These are phyloP conservation scores for Asteroscopus sphinx DNA, from an alignment of 2,888 invertebrate genomes.

Conservation along the genomic window DNA sequence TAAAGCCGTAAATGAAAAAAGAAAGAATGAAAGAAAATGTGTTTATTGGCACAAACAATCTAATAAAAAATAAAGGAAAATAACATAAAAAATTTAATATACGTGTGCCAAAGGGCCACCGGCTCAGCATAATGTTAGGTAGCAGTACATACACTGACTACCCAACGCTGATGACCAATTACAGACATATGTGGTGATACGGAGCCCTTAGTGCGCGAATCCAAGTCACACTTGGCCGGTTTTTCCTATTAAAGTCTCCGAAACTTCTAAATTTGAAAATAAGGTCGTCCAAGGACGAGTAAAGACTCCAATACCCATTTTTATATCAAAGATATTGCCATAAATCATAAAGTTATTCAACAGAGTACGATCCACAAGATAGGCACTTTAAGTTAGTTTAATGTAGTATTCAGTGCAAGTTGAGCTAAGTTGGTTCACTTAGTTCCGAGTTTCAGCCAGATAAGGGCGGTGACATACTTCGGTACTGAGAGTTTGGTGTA, in stretches of 20 bases:
- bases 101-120: too few species aligned
- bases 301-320: conserved; percentile 51
- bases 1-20: too few species aligned
- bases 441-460: conserved; percentile 43
- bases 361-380: conserved; percentile 61
- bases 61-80: too few species aligned
- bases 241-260: conserved; percentile 27
- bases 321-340: conserved; percentile 63
- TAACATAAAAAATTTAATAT: too few species aligned
- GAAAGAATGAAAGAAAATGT: too few species aligned
- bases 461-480: conserved; percentile 36
- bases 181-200: too few species aligned
- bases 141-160: too few species aligned
- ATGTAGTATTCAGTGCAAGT: conserved; percentile 68
- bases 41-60: too few species aligned
- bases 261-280: conserved; percentile 43
- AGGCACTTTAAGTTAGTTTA: conserved; percentile 72
- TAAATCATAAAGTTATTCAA: conserved; percentile 75
- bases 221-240: not conserved
- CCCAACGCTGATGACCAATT: too few species aligned
- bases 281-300: conserved; percentile 49
- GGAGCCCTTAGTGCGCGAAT: too few species aligned
- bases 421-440: conserved; percentile 64
- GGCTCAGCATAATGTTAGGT: too few species aligned
- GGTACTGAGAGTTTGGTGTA: conserved; percentile 23